Evolutionary conservation across 2,797 vertebrate species (phyloP).

Genomic region (Peromyscus attwateri): DNA sequence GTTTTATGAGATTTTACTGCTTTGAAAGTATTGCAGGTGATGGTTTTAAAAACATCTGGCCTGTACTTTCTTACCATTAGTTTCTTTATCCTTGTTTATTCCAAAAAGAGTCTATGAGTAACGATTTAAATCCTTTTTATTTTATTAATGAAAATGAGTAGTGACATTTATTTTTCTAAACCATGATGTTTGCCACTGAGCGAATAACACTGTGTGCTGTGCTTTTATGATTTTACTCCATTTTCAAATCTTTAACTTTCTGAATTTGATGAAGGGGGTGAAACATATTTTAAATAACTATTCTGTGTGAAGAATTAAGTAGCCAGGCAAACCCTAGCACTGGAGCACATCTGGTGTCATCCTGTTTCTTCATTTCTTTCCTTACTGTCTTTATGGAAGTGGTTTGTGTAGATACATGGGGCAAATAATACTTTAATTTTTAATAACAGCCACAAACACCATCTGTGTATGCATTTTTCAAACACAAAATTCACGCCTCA

Average conservation of each 20-base stretch:
- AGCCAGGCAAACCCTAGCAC: background rate
- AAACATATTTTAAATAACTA: constrained; percentile 45
- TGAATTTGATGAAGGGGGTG: constrained; percentile 36
- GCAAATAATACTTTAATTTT: constrained; percentile 64
- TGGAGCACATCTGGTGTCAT: background rate
- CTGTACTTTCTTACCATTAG: constrained; percentile 76
- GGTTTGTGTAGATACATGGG: constrained; percentile 26
- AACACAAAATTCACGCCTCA: background rate
- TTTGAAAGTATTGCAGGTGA: constrained; percentile 86
- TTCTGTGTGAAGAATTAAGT: constrained; percentile 48
- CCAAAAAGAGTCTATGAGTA: constrained; percentile 59
- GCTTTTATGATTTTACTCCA: constrained; percentile 42
- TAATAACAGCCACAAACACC: background rate
- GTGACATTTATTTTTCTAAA: background rate
- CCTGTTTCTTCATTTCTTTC: constrained; percentile 1
- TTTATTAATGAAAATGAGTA: constrained; percentile 65
- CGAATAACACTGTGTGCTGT: constrained; percentile 36
- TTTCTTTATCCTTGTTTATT: constrained; percentile 73
- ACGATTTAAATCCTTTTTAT: constrained; percentile 49
- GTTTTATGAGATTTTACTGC: constrained; percentile 88
- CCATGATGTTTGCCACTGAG: constrained; percentile 58
- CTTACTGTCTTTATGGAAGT: constrained; percentile 31
- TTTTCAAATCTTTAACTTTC: constrained; percentile 52
- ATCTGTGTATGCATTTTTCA: background rate
- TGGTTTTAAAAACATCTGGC: constrained; percentile 84